phyloP scores from a whole-genome alignment of 2,797 vertebrate genomes.

The Scolopax rusticola region DNA sequence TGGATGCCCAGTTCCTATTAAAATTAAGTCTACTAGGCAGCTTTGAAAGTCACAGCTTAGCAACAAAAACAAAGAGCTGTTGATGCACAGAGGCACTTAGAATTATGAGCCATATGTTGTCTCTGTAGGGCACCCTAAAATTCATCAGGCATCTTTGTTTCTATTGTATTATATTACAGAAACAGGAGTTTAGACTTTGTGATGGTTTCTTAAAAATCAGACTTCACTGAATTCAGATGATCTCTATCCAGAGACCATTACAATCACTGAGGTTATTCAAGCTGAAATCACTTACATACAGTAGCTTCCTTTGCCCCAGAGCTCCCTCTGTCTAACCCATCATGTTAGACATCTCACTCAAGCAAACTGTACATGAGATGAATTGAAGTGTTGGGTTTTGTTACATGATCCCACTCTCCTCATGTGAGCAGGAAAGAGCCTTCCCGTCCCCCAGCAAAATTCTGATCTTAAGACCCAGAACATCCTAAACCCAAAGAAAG shows the following conservation, averaged over 20 bases:
- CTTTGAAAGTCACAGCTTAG: background rate
- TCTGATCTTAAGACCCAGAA: background rate
- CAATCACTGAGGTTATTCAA: background rate
- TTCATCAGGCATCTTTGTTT: background rate
- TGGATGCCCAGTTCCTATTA: background rate
- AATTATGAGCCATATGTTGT: background rate
- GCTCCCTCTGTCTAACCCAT: background rate
- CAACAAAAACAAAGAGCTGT: background rate
- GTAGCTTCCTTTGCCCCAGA: background rate
- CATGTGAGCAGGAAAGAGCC: background rate
- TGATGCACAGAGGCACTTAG: background rate
- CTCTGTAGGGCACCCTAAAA: conserved; percentile 10
- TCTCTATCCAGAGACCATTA: background rate
- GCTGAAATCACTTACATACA: background rate
- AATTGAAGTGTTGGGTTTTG: background rate
- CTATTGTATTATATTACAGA: background rate
- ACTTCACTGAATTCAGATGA: background rate
- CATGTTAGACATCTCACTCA: background rate
- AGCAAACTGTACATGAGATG: background rate
- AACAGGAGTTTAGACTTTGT: background rate
- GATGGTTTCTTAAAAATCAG: background rate
- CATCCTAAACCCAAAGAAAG: background rate
- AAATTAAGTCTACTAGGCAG: conserved; percentile 22
- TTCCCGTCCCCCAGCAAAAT: background rate
- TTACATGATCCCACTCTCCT: background rate